These are phyloP conservation scores for Dolichopus griseipennis DNA, from an alignment of 2,888 invertebrate genomes.

Conservation along the genomic window DNA sequence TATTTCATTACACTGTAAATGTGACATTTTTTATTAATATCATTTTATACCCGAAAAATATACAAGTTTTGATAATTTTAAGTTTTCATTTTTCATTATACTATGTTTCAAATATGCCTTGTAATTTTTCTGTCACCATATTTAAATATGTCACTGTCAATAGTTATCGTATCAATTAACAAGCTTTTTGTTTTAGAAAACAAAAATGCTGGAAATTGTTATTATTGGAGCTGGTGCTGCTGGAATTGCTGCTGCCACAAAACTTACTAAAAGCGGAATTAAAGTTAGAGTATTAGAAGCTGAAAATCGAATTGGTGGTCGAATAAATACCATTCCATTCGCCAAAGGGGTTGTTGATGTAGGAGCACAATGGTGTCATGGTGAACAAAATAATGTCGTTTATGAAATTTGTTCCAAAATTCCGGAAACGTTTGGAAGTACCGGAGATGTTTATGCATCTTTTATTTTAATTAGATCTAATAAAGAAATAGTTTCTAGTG, in stretches of 20 bases:
- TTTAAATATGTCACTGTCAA: neutral
- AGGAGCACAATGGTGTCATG: constrained; percentile 72
- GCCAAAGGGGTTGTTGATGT: constrained; percentile 53
- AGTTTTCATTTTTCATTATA: no score
- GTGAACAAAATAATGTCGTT: constrained; percentile 56
- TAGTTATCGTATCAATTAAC: neutral
- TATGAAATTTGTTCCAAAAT: constrained; percentile 44
- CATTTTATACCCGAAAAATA: no score
- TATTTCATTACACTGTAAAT: no score
- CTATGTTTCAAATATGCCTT: no score
- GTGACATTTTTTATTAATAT: no score
- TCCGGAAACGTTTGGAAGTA: constrained; percentile 30
- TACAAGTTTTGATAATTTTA: no score
- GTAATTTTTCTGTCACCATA: no score
- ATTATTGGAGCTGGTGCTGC: constrained; percentile 41
- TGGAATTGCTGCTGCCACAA: constrained; percentile 41
- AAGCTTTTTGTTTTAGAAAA: constrained; percentile 7
- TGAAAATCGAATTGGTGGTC: constrained; percentile 55
- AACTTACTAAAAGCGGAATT: constrained; percentile 39
- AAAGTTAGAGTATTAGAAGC: constrained; percentile 52
- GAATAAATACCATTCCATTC: constrained; percentile 48
- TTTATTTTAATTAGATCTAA: constrained; percentile 35
- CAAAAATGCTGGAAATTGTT: constrained; percentile 32
- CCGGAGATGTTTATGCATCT: constrained; percentile 29
- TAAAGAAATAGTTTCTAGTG: constrained; percentile 36